Conservation (phyloP, 2,797 vertebrate genomes). For the Ispidina picta region DNA sequence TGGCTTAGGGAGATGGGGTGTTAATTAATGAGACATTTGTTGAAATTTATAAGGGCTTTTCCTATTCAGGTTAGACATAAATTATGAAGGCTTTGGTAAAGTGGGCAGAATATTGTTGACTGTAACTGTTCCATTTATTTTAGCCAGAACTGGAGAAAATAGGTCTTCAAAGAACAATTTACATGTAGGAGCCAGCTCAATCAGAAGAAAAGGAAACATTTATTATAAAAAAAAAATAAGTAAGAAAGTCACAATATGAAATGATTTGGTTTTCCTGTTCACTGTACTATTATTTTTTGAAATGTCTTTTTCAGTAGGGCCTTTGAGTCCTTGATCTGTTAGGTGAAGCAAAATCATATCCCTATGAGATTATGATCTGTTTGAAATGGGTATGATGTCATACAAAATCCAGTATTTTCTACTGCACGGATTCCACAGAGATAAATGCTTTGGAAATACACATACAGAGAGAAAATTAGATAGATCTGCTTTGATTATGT, state of each 20-base stretch:
- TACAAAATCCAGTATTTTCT: slow-evolving; percentile 1
- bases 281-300: neutral
- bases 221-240: neutral
- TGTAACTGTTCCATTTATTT: slow-evolving; percentile 54
- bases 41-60: slow-evolving; percentile 70
- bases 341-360: neutral
- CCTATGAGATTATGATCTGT: neutral
- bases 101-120: slow-evolving; percentile 51
- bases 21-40: slow-evolving; percentile 76
- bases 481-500: slow-evolving; percentile 40
- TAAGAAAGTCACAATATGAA: neutral
- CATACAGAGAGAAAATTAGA: neutral
- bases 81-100: slow-evolving; percentile 61
- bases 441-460: slow-evolving; percentile 15
- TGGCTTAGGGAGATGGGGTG: slow-evolving; percentile 74
- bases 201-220: slow-evolving; percentile 3
- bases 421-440: slow-evolving; percentile 4
- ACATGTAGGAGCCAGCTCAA: neutral
- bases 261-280: slow-evolving; percentile 15
- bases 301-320: neutral
- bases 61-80: slow-evolving; percentile 60
- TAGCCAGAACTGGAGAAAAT: slow-evolving; percentile 47
- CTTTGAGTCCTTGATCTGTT: slow-evolving; percentile 3
- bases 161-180: slow-evolving; percentile 59
- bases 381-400: slow-evolving; percentile 41